Conservation (phyloP, 2,888 invertebrate genomes). For the Lissonota sp. region DNA sequence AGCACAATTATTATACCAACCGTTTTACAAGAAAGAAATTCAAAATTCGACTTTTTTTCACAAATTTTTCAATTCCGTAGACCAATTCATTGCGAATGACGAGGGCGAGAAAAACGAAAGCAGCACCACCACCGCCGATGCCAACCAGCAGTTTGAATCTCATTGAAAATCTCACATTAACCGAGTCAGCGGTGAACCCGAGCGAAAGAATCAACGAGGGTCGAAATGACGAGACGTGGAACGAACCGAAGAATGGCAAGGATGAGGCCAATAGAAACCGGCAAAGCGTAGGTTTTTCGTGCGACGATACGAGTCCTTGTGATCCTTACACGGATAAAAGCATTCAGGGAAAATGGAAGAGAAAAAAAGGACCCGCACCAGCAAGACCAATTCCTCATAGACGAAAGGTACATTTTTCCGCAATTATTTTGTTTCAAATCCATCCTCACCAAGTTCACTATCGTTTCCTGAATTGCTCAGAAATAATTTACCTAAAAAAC, state of each 20-base stretch:
- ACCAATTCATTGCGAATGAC: slow-evolving; percentile 81
- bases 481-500: too few relatives aligned
- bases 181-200: slow-evolving; percentile 69
- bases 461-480: too few relatives aligned
- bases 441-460: too few relatives aligned
- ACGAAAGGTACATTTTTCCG: slow-evolving; percentile 84
- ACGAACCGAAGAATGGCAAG: slow-evolving; percentile 86
- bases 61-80: slow-evolving; percentile 61
- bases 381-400: slow-evolving; percentile 90
- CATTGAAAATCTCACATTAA: slow-evolving; percentile 54
- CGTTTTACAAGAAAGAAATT: background rate
- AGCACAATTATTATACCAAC: background rate
- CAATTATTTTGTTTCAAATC: background rate
- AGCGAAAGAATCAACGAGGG: slow-evolving; percentile 56
- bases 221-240: slow-evolving; percentile 77
- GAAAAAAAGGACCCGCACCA: slow-evolving; percentile 93
- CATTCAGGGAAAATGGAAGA: slow-evolving; percentile 89
- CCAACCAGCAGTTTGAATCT: slow-evolving; percentile 67
- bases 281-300: slow-evolving; percentile 77
- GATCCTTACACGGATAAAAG: slow-evolving; percentile 85
- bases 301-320: slow-evolving; percentile 62
- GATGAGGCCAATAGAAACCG: slow-evolving; percentile 87
- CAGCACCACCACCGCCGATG: slow-evolving; percentile 88
- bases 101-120: slow-evolving; percentile 86
- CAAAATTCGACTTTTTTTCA: slow-evolving; percentile 27